A percentile compares a stretch with the other conserved stretches of the same genome.
phyloP scores from a whole-genome alignment of 1,140 invertebrate genomes.

The Panagrolaimus sp. region DNA sequence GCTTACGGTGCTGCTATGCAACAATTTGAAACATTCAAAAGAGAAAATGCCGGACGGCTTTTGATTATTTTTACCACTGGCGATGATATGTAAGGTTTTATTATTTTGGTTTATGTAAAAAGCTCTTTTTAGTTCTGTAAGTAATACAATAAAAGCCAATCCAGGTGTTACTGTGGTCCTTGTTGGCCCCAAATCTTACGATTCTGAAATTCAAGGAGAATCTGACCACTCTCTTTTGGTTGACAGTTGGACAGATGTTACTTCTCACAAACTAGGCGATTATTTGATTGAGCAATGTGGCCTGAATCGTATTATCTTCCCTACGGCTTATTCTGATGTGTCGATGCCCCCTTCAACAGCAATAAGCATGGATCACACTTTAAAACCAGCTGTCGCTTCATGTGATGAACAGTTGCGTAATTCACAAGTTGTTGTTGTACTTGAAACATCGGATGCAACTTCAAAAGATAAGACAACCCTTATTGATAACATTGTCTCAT shows the following conservation, averaged over 20 bases:
- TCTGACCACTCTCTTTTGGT: background rate
- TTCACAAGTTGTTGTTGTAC: background rate
- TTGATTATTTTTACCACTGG: conserved; percentile 35
- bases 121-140: background rate
- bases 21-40: conserved; percentile 40
- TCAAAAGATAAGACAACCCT: background rate
- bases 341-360: background rate
- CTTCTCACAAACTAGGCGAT: background rate
- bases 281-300: background rate
- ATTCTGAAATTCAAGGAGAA: conserved; percentile 25
- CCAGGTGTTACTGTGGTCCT: conserved; percentile 15
- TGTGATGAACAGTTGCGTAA: background rate
- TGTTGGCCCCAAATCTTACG: conserved; percentile 25
- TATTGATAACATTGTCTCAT: background rate
- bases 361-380: background rate
- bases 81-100: conserved; percentile 37
- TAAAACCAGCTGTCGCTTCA: background rate
- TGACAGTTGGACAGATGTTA: background rate
- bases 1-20: conserved; percentile 35
- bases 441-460: background rate
- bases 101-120: background rate
- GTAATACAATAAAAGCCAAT: background rate
- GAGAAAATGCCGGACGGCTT: conserved; percentile 26
- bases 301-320: background rate
- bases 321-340: background rate